A percentile compares a stretch with the other conserved stretches of the same genome.
Evolutionary conservation across 2,113 vertebrate species (phyloP).

Genomic region (Muscicapa adusta): DNA sequence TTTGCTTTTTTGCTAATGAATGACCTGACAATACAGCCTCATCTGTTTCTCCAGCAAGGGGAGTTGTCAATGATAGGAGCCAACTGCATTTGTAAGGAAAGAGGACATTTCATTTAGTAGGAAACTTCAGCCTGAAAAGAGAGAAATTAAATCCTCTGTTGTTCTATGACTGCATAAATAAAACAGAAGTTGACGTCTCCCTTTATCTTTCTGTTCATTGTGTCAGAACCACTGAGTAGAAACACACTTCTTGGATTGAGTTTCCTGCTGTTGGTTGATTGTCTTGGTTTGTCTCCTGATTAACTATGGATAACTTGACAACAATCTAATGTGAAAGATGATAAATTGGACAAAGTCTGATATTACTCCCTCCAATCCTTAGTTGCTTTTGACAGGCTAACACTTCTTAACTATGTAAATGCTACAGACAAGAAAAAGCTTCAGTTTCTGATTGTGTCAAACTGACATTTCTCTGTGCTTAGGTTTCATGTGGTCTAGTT

Average conservation of each 20-base stretch:
- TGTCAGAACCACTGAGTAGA: constrained; percentile 44
- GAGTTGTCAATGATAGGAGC: constrained; percentile 11
- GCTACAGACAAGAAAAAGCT: background rate
- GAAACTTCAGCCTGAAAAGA: constrained; percentile 53
- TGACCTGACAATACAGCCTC: background rate
- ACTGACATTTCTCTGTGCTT: background rate
- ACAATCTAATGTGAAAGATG: constrained; percentile 34
- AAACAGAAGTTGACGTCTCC: constrained; percentile 55
- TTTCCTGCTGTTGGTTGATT: constrained; percentile 63
- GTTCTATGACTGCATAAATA: constrained; percentile 59
- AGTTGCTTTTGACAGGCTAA: background rate
- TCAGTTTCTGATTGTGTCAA: background rate
- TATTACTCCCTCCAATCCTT: background rate
- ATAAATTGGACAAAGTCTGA: constrained; percentile 12
- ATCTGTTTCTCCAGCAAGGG: constrained; percentile 1
- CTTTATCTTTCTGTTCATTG: constrained; percentile 43
- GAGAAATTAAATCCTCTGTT: constrained; percentile 63
- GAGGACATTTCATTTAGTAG: constrained; percentile 32
- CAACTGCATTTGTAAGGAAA: constrained; percentile 44
- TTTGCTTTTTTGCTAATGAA: constrained; percentile 23
- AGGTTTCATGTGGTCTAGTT: background rate
- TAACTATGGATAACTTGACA: constrained; percentile 49
- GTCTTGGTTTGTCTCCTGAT: constrained; percentile 52
- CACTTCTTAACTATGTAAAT: constrained; percentile 5
- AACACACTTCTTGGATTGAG: constrained; percentile 27